A percentile compares a stretch with the other conserved stretches of the same genome.
Conservation (phyloP, 2,797 vertebrate genomes). For the Phataginus tetradactyla region DNA sequence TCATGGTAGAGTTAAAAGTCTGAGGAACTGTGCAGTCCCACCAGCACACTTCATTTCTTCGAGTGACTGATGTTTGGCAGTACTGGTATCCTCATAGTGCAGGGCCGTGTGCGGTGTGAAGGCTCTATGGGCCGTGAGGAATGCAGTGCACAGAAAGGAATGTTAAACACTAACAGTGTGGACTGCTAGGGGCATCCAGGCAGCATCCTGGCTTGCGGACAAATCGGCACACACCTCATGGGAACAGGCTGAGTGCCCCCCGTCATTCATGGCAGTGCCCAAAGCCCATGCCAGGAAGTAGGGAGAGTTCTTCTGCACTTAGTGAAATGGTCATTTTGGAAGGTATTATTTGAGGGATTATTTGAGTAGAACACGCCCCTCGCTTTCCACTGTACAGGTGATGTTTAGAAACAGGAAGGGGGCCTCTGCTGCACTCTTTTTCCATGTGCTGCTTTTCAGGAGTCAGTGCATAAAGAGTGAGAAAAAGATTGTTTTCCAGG, state of each 20-base stretch:
- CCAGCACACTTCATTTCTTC: background rate
- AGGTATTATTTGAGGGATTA: background rate
- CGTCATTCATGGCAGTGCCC: background rate
- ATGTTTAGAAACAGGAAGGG: background rate
- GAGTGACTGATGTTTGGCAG: background rate
- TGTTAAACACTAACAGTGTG: fast-evolving
- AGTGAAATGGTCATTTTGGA: background rate
- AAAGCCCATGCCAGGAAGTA: background rate
- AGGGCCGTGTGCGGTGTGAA: fast-evolving
- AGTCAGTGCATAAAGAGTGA: background rate
- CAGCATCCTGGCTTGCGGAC: background rate
- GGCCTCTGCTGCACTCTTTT: background rate
- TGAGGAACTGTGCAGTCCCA: background rate
- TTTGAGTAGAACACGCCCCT: background rate
- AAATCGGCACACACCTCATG: too few relatives aligned
- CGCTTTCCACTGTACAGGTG: background rate
- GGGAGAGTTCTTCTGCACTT: background rate
- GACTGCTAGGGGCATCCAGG: background rate
- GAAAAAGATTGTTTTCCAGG: background rate
- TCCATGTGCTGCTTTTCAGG: background rate
- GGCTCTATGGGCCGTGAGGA: fast-evolving
- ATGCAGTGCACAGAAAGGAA: fast-evolving
- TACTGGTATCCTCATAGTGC: background rate
- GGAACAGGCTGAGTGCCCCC: background rate
- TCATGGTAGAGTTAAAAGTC: background rate